Evolutionary conservation across 1,140 invertebrate genomes (phyloP).

Genomic region (Piezodorus guildinii): DNA sequence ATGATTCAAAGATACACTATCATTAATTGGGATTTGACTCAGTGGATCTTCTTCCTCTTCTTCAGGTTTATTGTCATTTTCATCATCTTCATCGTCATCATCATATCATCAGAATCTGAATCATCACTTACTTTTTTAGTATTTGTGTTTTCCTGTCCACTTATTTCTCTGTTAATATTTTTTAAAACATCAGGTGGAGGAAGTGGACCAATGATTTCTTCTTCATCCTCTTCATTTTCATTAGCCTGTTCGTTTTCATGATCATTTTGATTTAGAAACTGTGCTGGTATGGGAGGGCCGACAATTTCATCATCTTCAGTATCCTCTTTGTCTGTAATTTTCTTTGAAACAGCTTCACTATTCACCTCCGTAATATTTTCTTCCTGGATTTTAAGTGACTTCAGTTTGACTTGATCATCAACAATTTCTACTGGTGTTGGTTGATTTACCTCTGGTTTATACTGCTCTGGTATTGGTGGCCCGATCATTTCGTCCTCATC

Average conservation of each 20-base stretch:
- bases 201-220: constrained; percentile 24
- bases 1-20: constrained; percentile 75
- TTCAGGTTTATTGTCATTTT: constrained; percentile 41
- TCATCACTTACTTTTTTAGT: constrained; percentile 29
- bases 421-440: not conserved
- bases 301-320: not conserved
- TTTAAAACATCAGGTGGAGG: constrained; percentile 10
- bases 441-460: not conserved
- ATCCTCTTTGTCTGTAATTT: not conserved
- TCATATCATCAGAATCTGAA: constrained; percentile 32
- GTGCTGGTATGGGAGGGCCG: constrained; percentile 19
- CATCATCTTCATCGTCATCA: constrained; percentile 31
- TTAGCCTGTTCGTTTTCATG: not conserved
- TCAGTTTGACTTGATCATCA: not conserved
- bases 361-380: too few relatives aligned
- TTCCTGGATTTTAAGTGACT: too few relatives aligned
- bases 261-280: not conserved
- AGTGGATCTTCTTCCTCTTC: constrained; percentile 44
- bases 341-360: too few relatives aligned
- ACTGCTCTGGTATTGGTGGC: not conserved
- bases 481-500: constrained; percentile 1
- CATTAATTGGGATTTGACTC: constrained; percentile 58
- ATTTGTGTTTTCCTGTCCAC: constrained; percentile 3
- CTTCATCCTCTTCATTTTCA: constrained; percentile 6
- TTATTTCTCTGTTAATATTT: not conserved